A percentile compares a stretch with the other conserved stretches of the same genome.
These are phyloP conservation scores for Chrysolina haemoptera DNA, from an alignment of 2,888 invertebrate species.

Conservation along the genomic window DNA sequence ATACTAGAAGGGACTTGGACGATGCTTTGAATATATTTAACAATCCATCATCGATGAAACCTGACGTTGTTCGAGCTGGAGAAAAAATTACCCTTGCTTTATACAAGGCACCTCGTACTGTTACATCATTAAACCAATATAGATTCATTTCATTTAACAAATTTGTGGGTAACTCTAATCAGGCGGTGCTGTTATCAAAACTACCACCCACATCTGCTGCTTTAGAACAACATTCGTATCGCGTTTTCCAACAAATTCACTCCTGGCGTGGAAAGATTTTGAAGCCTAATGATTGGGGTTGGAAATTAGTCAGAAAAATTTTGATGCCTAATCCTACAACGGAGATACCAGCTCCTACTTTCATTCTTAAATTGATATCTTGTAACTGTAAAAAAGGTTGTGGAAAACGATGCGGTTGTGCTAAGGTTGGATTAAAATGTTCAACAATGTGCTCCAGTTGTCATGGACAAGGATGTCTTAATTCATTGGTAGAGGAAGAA, in stretches of 20 bases:
- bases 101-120: constrained; percentile 9
- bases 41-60: constrained; percentile 15
- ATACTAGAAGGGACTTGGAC: constrained; percentile 26
- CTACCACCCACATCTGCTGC: constrained; percentile 2
- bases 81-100: constrained; percentile 7
- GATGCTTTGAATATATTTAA: constrained; percentile 17
- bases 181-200: constrained; percentile 21
- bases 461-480: not conserved
- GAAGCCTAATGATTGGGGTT: not conserved
- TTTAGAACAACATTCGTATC: not conserved
- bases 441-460: not conserved
- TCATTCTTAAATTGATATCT: not conserved
- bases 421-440: not conserved
- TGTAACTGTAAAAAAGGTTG: not conserved
- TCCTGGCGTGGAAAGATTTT: not conserved
- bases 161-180: constrained; percentile 8
- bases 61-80: constrained; percentile 3
- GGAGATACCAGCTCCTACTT: constrained; percentile 1
- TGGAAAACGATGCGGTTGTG: not conserved
- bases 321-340: not conserved
- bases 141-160: constrained; percentile 5
- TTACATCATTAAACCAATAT: constrained; percentile 9
- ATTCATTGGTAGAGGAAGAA: not conserved
- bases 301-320: not conserved
- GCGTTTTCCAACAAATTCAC: not conserved